These are phyloP conservation scores for Megaustenia siamemsis DNA, from an alignment of 2,888 invertebrate species.

Conservation along the genomic window DNA sequence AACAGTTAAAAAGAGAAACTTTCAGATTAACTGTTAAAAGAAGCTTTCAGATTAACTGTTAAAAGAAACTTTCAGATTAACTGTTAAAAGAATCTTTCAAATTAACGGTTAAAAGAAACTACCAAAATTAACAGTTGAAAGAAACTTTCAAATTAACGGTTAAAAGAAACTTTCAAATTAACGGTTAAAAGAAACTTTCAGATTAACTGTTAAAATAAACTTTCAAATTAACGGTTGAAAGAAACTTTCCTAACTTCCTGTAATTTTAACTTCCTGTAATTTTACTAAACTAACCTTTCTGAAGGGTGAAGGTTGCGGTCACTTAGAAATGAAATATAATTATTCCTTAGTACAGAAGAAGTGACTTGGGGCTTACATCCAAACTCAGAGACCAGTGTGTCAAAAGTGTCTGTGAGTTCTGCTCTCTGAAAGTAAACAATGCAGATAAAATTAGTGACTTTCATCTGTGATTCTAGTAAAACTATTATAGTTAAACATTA, in stretches of 20 bases:
- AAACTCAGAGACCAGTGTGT: conserved; percentile 18
- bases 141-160: no score
- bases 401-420: conserved; percentile 32
- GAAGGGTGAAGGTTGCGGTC: neutral
- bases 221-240: neutral
- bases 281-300: neutral
- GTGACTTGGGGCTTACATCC: conserved; percentile 14
- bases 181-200: neutral
- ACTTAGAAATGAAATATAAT: conserved; percentile 11
- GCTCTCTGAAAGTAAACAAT: conserved; percentile 8
- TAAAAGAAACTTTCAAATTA: neutral
- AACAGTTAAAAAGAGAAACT: no score
- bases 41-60: no score
- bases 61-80: no score
- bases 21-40: no score
- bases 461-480: no score
- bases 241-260: neutral
- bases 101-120: no score
- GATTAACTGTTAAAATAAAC: no score
- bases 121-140: no score
- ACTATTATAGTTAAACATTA: no score
- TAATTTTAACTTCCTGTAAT: neutral
- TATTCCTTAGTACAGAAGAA: conserved; percentile 8
- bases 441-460: no score
- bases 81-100: no score